Evolutionary conservation across 1,140 invertebrate species (phyloP).

Genomic region (Drosophila kanapiae): DNA sequence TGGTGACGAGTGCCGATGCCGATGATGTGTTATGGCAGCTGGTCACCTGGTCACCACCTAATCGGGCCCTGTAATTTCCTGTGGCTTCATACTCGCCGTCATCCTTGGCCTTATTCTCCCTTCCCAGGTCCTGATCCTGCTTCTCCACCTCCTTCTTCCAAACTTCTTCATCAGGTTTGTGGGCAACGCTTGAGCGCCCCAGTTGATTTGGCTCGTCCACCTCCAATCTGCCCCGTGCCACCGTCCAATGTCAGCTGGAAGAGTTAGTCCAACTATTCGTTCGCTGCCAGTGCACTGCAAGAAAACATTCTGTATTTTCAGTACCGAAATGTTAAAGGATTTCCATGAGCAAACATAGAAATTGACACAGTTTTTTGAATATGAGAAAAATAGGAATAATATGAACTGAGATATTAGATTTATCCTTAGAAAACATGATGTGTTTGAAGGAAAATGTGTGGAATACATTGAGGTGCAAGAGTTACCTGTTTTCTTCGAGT

Average conservation of each 20-base stretch:
- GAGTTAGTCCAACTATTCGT: constrained; percentile 26
- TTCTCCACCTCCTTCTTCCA: not conserved
- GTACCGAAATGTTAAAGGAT: not conserved
- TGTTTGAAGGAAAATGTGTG: not conserved
- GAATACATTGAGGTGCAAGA: too few species aligned
- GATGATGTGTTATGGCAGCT: constrained; percentile 59
- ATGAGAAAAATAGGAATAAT: not conserved
- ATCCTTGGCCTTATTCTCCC: not conserved
- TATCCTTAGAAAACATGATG: too few species aligned
- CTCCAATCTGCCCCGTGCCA: constrained; percentile 57
- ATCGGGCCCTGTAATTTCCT: constrained; percentile 31
- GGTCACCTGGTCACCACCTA: constrained; percentile 27
- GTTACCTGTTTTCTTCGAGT: constrained; percentile 18
- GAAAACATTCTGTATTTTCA: not conserved
- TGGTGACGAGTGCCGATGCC: constrained; percentile 62
- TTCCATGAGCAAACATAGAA: not conserved
- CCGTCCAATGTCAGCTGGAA: constrained; percentile 62
- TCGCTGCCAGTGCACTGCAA: not conserved
- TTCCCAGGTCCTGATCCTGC: constrained; percentile 31
- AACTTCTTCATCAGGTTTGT: constrained; percentile 9
- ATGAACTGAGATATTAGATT: too few species aligned
- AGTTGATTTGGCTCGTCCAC: constrained; percentile 63
- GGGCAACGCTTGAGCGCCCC: constrained; percentile 65
- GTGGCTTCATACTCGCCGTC: constrained; percentile 22
- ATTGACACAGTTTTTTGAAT: not conserved